phyloP scores from a whole-genome alignment of 2,888 invertebrate species.

The Sialis fuliginosa region DNA sequence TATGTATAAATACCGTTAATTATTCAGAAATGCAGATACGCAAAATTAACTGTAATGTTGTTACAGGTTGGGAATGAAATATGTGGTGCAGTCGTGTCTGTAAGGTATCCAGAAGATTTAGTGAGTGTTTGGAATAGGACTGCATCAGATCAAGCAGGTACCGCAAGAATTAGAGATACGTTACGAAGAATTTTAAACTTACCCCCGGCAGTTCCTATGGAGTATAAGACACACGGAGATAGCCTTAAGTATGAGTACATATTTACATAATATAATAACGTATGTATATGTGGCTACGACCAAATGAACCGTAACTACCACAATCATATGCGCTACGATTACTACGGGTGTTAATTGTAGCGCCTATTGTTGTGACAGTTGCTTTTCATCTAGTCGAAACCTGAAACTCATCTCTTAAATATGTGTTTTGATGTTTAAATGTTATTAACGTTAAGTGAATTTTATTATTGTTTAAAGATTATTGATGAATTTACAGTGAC shows the following conservation, averaged over 20 bases:
- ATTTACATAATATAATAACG: neutral
- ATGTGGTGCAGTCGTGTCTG: conserved; percentile 92
- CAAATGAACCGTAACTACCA: no score
- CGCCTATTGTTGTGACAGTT: no score
- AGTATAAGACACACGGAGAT: conserved; percentile 76
- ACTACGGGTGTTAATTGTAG: no score
- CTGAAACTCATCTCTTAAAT: no score
- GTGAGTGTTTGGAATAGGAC: conserved; percentile 95
- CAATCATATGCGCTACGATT: no score
- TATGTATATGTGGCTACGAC: no score
- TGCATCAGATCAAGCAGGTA: conserved; percentile 75
- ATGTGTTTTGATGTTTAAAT: no score
- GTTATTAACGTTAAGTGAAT: no score
- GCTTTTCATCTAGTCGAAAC: no score
- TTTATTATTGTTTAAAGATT: no score
- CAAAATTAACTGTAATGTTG: conserved; percentile 1
- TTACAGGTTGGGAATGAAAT: conserved; percentile 75
- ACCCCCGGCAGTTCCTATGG: conserved; percentile 81
- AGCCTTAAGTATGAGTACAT: conserved; percentile 47
- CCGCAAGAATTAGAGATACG: conserved; percentile 85
- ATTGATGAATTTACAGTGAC: no score
- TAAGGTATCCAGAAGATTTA: conserved; percentile 90
- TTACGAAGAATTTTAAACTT: conserved; percentile 88
- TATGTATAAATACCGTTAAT: conserved; percentile 9
- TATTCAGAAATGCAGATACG: neutral